Conservation (phyloP, 2,888 invertebrate species). For the Capitulum mitella region DNA sequence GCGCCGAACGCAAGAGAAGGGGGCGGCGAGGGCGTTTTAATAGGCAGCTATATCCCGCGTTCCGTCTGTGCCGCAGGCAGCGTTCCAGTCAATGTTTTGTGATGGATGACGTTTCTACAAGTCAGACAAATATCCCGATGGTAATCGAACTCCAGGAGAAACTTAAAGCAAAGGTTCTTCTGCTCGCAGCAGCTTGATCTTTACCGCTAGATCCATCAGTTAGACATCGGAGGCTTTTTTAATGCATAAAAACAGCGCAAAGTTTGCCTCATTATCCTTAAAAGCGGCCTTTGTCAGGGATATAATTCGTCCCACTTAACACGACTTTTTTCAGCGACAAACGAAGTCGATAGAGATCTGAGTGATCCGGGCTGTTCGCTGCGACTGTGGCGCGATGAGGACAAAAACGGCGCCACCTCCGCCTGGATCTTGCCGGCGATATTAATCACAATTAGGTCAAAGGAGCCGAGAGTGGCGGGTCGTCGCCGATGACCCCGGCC, state of each 20-base stretch:
- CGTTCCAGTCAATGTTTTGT: no score
- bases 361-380: neutral
- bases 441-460: slow-evolving; percentile 21
- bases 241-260: neutral
- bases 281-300: neutral
- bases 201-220: neutral
- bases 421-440: neutral
- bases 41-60: no score
- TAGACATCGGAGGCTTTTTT: neutral
- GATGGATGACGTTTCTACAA: no score
- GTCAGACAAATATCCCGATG: no score
- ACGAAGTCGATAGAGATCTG: neutral
- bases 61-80: no score
- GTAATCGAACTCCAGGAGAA: no score
- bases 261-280: neutral
- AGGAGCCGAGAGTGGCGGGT: slow-evolving; percentile 3
- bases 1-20: no score
- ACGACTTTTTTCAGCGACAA: neutral
- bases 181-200: no score
- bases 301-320: slow-evolving; percentile 3
- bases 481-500: neutral
- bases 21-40: no score
- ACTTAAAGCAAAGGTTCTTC: no score
- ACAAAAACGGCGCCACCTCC: slow-evolving; percentile 3
- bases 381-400: neutral